Conservation (phyloP, 1,140 invertebrate species). For the Listronotus bonariensis region DNA sequence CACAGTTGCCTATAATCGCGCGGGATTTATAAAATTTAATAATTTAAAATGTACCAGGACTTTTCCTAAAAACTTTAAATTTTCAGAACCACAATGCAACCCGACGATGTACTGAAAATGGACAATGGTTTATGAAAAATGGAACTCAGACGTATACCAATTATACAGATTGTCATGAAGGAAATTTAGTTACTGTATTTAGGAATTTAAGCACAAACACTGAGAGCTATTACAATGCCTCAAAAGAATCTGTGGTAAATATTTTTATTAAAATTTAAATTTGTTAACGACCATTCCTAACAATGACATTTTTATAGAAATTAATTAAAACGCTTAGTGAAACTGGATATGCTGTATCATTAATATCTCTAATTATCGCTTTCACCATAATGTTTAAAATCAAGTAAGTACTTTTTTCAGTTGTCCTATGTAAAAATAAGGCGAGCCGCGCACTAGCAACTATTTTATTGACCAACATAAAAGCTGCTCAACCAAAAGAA, state of each 20-base stretch:
- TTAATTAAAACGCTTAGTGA: conserved; percentile 63
- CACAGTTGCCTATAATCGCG: too few relatives aligned
- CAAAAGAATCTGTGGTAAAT: too few relatives aligned
- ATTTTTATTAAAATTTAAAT: too few relatives aligned
- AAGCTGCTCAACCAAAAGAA: too few relatives aligned
- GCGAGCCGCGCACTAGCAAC: too few relatives aligned
- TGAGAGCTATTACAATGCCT: too few relatives aligned
- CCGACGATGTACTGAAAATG: conserved; percentile 15
- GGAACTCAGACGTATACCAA: conserved; percentile 1
- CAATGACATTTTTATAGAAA: conserved; percentile 9
- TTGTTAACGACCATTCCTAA: too few relatives aligned
- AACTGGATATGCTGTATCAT: conserved; percentile 67
- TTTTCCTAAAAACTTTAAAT: conserved; percentile 4
- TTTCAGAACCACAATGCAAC: conserved; percentile 16
- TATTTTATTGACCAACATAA: too few relatives aligned
- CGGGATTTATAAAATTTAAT: too few relatives aligned
- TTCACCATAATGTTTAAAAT: conserved; percentile 66
- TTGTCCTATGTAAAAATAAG: too few relatives aligned
- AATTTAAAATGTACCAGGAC: not conserved
- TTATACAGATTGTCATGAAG: conserved; percentile 4
- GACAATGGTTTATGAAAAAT: conserved; percentile 9
- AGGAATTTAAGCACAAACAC: not conserved
- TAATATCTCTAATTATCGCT: conserved; percentile 64
- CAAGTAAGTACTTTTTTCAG: conserved; percentile 59
- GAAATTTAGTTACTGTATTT: not conserved